Base-by-base conservation (phyloP, 2,113 vertebrate species). In the Rhagologus leucostigma region DNA sequence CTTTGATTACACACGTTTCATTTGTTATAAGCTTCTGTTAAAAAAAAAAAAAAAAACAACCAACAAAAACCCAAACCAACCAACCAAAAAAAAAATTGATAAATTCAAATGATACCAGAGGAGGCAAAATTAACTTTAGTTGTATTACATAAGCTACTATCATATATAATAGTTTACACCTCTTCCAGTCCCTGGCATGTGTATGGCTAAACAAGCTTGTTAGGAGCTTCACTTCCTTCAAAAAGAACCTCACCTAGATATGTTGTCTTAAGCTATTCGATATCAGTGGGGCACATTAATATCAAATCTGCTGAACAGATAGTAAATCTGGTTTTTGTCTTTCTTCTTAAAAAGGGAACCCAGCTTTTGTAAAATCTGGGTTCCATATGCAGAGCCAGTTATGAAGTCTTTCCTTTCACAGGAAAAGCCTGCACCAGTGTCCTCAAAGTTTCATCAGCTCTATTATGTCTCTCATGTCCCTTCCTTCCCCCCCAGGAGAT, bases 391-490 rank as follows among this genome's bases (percentile, higher is more conserved):
- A 97, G 88, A 94, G 47, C 44, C 76, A 93, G 92, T 86, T 95
- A 92, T 96, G 90, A 97, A 96, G 69, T 96, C 88, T 92, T 96
- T 97, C 93, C 95, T 97, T 89, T 89, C 80, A 96, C 96, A 96
- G 96, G 95, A 96, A 97, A 94, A 97, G 95, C 79, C 95, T 94
- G 92, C 94, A 84, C 81, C 60, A 52, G 65, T 93, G 93, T 96
- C 96, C 92, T 96, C 80, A 62, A 84, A 96, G 90, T 95, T 96
- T 96, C 90, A 89, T 92, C 90, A 87, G 57, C 67, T 93, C 92
- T 90, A 46, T 86, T 90, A 68, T 46, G 64, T 55, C 83, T 96
- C 79, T 94, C 60, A 60, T 53, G 79, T 89, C 87, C 79, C 76
- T 84, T 94, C 76, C 89, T 93, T 75, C 84, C 87, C 26, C 56